A percentile compares a stretch with the other conserved stretches of the same genome.
phyloP scores from a whole-genome alignment of 2,797 vertebrate genomes.

The Acipenser ruthenus region DNA sequence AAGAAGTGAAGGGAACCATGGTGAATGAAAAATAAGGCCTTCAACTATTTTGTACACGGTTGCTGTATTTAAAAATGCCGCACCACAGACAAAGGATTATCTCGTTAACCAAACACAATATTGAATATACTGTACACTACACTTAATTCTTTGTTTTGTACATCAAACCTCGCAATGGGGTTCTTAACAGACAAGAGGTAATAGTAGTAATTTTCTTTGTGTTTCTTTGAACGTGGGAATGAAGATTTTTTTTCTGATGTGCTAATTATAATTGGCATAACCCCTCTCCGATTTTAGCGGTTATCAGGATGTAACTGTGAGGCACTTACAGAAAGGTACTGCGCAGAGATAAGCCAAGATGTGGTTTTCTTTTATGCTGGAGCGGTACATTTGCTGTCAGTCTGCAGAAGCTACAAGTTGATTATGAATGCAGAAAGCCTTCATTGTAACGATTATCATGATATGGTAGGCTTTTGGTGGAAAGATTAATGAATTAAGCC shows the following conservation, averaged over 20 bases:
- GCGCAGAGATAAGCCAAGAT: background rate
- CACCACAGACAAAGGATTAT: too few species aligned
- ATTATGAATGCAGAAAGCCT: conserved; percentile 3
- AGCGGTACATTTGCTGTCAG: background rate
- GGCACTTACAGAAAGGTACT: background rate
- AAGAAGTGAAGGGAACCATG: too few species aligned
- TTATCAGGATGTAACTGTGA: conserved; percentile 12
- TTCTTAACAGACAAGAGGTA: background rate
- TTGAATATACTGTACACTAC: too few species aligned
- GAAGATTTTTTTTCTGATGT: background rate
- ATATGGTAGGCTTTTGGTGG: conserved; percentile 8
- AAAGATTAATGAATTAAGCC: conserved; percentile 3
- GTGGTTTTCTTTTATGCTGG: background rate
- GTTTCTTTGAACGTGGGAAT: background rate
- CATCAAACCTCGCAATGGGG: background rate
- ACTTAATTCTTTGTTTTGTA: background rate
- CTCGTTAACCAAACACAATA: too few species aligned
- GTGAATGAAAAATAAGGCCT: too few species aligned
- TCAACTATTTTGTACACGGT: too few species aligned
- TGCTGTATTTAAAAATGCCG: too few species aligned
- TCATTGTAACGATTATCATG: background rate
- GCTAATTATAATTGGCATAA: background rate
- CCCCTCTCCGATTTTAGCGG: background rate
- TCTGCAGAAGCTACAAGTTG: background rate
- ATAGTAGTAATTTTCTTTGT: conserved; percentile 1